Conservation (phyloP, 2,113 vertebrate species). For the Hippocampus guttulatus region DNA sequence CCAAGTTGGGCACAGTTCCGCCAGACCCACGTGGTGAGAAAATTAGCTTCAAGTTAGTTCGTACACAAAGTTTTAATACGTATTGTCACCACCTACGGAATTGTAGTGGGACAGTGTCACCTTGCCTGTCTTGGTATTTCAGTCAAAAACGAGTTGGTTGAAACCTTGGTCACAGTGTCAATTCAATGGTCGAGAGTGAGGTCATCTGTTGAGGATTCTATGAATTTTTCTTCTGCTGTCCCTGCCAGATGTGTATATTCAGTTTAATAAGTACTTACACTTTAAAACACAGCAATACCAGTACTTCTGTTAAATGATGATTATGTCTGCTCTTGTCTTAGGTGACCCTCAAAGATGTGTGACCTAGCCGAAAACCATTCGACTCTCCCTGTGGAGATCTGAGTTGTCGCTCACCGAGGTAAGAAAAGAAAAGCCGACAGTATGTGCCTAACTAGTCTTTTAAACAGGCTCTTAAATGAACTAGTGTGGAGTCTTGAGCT, state of each 20-base stretch:
- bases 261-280: neutral
- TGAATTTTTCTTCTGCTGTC: neutral
- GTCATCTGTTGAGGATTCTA: too few species aligned
- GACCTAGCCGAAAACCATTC: constrained; percentile 74
- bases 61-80: too few species aligned
- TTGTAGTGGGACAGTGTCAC: too few species aligned
- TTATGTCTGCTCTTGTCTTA: constrained; percentile 49
- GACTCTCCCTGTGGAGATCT: constrained; percentile 81
- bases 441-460: neutral
- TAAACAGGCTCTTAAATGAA: neutral
- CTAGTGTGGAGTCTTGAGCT: neutral
- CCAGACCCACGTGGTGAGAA: too few species aligned
- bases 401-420: constrained; percentile 83
- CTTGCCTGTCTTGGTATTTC: too few species aligned
- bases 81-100: too few species aligned
- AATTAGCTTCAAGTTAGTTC: too few species aligned
- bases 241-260: neutral
- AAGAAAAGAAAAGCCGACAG: constrained; percentile 23
- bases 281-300: neutral
- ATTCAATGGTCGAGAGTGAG: too few species aligned
- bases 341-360: constrained; percentile 79
- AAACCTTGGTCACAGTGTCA: too few species aligned
- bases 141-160: too few species aligned
- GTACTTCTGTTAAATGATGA: neutral
- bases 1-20: too few species aligned